Evolutionary conservation across 2,888 invertebrate species (phyloP), one percentile per base, ranked within the genome.

Genomic region (Heliothis peltigera): DNA sequence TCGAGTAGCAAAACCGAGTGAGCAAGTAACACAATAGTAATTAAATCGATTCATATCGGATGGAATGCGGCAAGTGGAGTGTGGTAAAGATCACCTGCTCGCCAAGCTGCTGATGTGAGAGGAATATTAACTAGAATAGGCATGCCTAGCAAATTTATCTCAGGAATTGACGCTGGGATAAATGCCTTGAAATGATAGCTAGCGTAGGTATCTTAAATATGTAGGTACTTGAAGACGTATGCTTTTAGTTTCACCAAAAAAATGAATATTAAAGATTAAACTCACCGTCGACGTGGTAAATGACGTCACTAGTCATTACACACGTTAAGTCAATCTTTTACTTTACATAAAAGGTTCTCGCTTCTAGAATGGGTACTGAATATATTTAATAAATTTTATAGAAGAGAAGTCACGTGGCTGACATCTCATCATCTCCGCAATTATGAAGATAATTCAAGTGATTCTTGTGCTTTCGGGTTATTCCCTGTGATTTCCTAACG

Each of bases 61-160:
- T 70, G 86, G 89, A 87, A 90, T 89, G 90, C 79, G 75, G 73
- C 80, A 85, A 87, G 81, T 88, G 79, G 87, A 85, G 85, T 87
- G 85, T 70, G 82, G 82, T 82, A 85, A 85, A 88, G 87, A 89
- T 87, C 87, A 89, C 82, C 82, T 87, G 84, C 81, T 74, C 42
- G 72, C 72, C 53, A 18, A 68, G 68, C 69, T 62, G 68, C 53
- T 32, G 66, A 71, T 64, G 64, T 64, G 79, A 68, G 61, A 70
- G 59, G 78, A 77, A 77, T 79, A 66, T 49, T 70, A 79, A 76
- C 68, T 5, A 15, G 53, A 49, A 47, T 51, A 63, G 44, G 48
- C 49, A 56, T 62, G 39, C 19, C 62, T 48, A 49, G 52, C 51
- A 47, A 51, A 59, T 68, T 72, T 71, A 79, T 75, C 76, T 70